Conservation (phyloP, 2,113 vertebrate genomes). For the Nothocercus nigrocapillus region DNA sequence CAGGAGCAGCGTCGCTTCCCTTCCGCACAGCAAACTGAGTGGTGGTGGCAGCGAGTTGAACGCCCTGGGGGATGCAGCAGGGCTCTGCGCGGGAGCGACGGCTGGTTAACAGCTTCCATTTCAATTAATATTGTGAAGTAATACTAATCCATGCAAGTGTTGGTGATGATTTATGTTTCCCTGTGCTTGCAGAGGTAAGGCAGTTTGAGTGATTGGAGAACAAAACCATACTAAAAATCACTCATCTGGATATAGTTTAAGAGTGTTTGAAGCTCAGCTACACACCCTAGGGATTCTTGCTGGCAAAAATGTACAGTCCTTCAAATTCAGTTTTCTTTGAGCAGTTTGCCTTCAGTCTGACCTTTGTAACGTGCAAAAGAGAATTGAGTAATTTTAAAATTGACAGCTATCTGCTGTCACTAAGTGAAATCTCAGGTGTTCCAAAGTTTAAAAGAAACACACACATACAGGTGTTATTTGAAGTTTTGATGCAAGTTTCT, state of each 20-base stretch:
- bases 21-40: accelerated
- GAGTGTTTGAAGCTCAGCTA: background rate
- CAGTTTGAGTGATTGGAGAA: background rate
- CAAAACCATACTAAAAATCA: background rate
- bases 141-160: background rate
- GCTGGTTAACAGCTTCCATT: background rate
- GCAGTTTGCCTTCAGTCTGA: background rate
- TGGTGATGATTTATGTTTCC: background rate
- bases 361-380: background rate
- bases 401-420: background rate
- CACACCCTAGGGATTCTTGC: background rate
- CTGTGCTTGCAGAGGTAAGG: background rate
- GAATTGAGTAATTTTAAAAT: background rate
- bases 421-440: background rate
- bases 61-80: background rate
- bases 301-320: background rate
- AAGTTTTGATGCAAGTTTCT: background rate
- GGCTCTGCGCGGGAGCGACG: background rate
- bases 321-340: background rate
- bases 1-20: background rate
- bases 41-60: background rate
- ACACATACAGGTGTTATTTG: background rate
- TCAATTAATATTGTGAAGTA: background rate
- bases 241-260: background rate
- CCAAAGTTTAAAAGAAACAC: background rate